phyloP scores from a whole-genome alignment of 2,888 invertebrate species.

The Spilarctia lutea region DNA sequence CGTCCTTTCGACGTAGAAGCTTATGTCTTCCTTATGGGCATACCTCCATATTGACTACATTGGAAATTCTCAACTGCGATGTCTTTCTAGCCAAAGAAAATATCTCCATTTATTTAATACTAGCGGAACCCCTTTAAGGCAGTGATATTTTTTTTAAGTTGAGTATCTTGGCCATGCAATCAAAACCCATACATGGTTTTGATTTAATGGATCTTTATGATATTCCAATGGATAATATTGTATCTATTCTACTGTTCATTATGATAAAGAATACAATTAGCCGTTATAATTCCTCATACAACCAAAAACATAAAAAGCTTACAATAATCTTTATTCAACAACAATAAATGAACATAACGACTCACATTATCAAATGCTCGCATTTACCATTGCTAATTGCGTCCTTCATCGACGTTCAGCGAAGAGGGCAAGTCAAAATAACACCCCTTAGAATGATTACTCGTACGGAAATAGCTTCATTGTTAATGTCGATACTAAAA shows the following conservation, averaged over 20 bases:
- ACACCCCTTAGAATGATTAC: constrained; percentile 47
- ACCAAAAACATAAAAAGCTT: background rate
- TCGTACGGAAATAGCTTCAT: constrained; percentile 34
- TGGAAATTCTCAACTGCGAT: background rate
- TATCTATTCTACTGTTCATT: too few relatives aligned
- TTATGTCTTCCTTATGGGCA: constrained; percentile 2
- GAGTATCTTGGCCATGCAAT: too few relatives aligned
- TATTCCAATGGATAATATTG: too few relatives aligned
- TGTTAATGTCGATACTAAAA: constrained; percentile 29
- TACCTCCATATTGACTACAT: background rate
- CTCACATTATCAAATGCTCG: too few relatives aligned
- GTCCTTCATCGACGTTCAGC: constrained; percentile 31
- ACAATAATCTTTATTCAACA: background rate
- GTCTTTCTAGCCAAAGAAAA: background rate
- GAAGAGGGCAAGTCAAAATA: constrained; percentile 30
- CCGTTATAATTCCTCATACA: too few relatives aligned
- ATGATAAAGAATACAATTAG: too few relatives aligned
- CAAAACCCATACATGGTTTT: too few relatives aligned
- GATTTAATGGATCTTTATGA: too few relatives aligned
- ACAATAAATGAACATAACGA: constrained; percentile 9
- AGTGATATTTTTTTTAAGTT: too few relatives aligned
- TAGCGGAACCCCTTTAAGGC: too few relatives aligned
- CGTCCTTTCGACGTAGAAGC: background rate
- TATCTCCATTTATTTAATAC: background rate
- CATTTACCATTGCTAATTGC: constrained; percentile 36